Conservation (phyloP, 2,888 invertebrate species). For the Cryptosula pallasiana region DNA sequence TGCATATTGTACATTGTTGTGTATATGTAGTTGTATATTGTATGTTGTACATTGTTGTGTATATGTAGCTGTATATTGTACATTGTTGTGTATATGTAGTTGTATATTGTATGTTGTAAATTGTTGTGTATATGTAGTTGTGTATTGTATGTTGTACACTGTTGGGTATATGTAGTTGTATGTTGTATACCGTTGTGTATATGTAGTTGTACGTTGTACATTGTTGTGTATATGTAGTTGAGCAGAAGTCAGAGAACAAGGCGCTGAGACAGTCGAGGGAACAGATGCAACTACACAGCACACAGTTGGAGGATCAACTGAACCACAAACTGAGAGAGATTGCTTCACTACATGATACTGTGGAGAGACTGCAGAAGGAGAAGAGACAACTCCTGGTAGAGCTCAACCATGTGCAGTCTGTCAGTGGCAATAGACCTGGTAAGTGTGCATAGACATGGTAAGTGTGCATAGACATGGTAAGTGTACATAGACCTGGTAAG, state of each 20-base stretch:
- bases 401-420: constrained; percentile 20
- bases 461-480: too few relatives aligned
- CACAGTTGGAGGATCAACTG: neutral
- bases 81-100: too few relatives aligned
- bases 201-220: too few relatives aligned
- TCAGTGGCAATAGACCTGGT: neutral
- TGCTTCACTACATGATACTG: constrained; percentile 35
- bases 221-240: neutral
- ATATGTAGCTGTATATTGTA: too few relatives aligned
- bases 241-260: neutral
- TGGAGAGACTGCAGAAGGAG: constrained; percentile 40
- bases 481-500: too few relatives aligned
- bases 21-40: too few relatives aligned
- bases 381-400: constrained; percentile 31
- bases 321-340: constrained; percentile 33
- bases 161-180: too few relatives aligned
- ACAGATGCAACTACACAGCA: neutral
- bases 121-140: neutral
- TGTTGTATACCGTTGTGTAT: neutral
- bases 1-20: too few relatives aligned
- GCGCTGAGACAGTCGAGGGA: neutral
- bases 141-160: too few relatives aligned
- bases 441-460: too few relatives aligned
- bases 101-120: too few relatives aligned
- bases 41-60: neutral